Base-by-base conservation (phyloP, 2,797 vertebrate species). In the Enoplosus armatus region DNA sequence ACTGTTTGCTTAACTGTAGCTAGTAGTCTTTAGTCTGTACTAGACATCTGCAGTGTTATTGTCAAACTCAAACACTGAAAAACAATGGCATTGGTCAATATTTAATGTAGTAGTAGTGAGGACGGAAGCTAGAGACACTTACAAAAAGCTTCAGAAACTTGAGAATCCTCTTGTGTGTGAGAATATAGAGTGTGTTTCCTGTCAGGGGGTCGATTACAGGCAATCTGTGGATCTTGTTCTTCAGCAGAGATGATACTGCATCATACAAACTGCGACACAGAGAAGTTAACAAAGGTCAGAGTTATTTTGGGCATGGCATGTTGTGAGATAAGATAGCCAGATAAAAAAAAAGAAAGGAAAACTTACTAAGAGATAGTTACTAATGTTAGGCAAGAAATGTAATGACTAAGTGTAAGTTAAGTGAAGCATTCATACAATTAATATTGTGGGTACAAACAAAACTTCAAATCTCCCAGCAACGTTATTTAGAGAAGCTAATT, bases 61-160 rank as follows among this genome's bases (percentile, higher is more conserved):
- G 43, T 31, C 10, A 65, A 24, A 84, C 18, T 53, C 6, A 22
- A 37, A 51, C 2, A 20, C 5, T 41, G 51, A 67, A 20, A 69
- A 26, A n/a, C 60, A 16, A 58, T 18, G 20, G 7, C 2, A n/a
- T n/a, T n/a, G n/a, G n/a, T n/a, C n/a, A n/a, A n/a, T 39, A 61
- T n/a, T 66, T 33, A 18, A 61, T 54, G n/a, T 18, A 29, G 10
- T 22, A 39, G 29, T 26, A 48, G 43, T 39, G 29, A 51, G 35
- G 20, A 59, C 1, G 43, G 51, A 43, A 48, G n/a, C 5, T 0
- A 5, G 3, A 26, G 15, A 3, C 5, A 96, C 98, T 97, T 88
- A 99, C 98, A 91, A 99, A 99, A 75, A 99, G 96, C 82, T 98
- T 98, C 85, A 99, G 96, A 92, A 99, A 99, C 92, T 99, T 99